A percentile compares a stretch with the other conserved stretches of the same genome.
Evolutionary conservation across 2,797 vertebrate species (phyloP).

Genomic region (Tadarida brasiliensis): DNA sequence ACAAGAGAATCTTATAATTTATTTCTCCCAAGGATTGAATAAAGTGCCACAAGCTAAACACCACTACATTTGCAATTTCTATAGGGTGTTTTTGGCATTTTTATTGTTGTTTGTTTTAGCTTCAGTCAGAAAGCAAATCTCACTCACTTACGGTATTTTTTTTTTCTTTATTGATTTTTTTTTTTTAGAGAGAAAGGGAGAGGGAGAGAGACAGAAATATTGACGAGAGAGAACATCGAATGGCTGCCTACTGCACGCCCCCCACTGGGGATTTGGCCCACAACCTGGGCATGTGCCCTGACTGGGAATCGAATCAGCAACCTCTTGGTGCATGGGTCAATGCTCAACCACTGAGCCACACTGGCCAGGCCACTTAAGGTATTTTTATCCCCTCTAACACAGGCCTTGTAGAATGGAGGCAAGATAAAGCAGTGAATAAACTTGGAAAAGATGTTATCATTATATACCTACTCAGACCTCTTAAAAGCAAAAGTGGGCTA

Average conservation of each 20-base stretch:
- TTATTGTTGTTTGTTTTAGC: not conserved
- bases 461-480: not conserved
- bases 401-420: not conserved
- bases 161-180: too few species aligned
- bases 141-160: not conserved
- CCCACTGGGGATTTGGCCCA: too few species aligned
- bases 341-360: too few species aligned
- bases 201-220: too few species aligned
- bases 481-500: not conserved
- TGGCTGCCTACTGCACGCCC: too few species aligned
- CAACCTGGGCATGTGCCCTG: too few species aligned
- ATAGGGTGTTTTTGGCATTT: not conserved
- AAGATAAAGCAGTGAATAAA: not conserved
- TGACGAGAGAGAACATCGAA: too few species aligned
- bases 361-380: not conserved
- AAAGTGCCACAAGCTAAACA: not conserved
- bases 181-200: too few species aligned
- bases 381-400: not conserved
- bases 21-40: not conserved
- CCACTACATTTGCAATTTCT: not conserved
- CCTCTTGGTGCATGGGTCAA: too few species aligned
- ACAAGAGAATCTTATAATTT: not conserved
- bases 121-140: constrained; percentile 5
- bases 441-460: not conserved
- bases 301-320: too few species aligned